These are phyloP conservation scores for Montipora cactus DNA, from an alignment of 64 coral and sea anemone genomes.

Conservation along the genomic window DNA sequence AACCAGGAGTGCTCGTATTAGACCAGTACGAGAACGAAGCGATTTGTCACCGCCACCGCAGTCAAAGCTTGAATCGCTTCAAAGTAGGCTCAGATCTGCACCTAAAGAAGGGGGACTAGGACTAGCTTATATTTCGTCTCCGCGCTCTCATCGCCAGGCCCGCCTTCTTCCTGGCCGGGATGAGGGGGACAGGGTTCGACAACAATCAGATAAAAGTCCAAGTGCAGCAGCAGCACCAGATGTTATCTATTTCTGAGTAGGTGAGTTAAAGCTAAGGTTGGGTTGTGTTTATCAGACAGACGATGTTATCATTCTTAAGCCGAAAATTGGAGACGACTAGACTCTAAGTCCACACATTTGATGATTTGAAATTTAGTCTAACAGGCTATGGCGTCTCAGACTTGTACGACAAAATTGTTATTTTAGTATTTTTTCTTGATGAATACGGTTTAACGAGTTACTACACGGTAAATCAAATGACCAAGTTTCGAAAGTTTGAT, in stretches of 20 bases:
- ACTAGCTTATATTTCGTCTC: background rate
- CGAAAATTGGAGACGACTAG: too few species aligned
- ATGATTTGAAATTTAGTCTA: too few species aligned
- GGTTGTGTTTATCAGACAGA: too few species aligned
- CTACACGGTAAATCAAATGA: too few species aligned
- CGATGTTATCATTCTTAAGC: too few species aligned
- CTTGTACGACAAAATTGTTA: too few species aligned
- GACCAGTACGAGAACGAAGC: conserved; percentile 12
- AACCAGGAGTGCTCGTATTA: conserved; percentile 12
- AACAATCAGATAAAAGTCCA: conserved; percentile 29
- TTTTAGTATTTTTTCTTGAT: too few species aligned
- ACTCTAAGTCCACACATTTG: too few species aligned
- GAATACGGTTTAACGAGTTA: too few species aligned
- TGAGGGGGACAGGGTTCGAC: conserved; percentile 17
- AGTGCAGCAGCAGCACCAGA: background rate
- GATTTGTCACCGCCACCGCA: conserved; percentile 7
- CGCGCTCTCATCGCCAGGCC: conserved; percentile 10
- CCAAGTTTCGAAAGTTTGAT: too few species aligned
- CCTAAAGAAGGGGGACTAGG: background rate
- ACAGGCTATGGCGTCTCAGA: too few species aligned
- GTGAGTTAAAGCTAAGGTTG: background rate
- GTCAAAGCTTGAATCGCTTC: conserved; percentile 8
- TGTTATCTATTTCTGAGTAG: conserved; percentile 47
- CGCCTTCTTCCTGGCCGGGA: background rate
- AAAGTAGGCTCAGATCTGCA: conserved; percentile 1